phyloP scores from a whole-genome alignment of 2,797 vertebrate species.

The Thalassophryne amazonica region DNA sequence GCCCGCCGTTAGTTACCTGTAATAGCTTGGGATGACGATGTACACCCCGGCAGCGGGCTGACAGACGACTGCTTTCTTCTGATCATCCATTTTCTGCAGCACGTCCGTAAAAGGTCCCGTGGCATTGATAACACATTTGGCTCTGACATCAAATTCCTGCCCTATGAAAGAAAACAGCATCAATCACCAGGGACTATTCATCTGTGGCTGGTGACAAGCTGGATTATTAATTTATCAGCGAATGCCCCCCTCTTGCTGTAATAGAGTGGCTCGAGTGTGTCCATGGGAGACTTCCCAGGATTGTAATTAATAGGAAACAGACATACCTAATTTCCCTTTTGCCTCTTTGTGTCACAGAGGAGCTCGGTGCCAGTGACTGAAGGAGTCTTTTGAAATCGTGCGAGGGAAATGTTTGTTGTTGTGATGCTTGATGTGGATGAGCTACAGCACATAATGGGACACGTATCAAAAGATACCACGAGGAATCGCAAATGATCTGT shows the following conservation, averaged over 20 bases:
- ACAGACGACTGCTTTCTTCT: conserved; percentile 87
- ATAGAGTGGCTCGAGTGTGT: conserved; percentile 78
- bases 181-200: conserved; percentile 84
- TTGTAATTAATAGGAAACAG: conserved; percentile 87
- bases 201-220: conserved; percentile 79
- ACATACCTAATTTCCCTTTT: conserved; percentile 85
- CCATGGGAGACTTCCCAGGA: conserved; percentile 82
- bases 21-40: conserved; percentile 92
- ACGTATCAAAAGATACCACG: conserved; percentile 65
- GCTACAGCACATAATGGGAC: conserved; percentile 66
- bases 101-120: conserved; percentile 97
- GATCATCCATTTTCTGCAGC: conserved; percentile 92
- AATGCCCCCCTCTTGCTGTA: conserved; percentile 78
- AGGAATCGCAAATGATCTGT: conserved; percentile 60
- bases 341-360: conserved; percentile 80
- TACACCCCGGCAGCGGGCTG: conserved; percentile 91
- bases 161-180: conserved; percentile 93
- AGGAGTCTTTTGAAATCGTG: conserved; percentile 69
- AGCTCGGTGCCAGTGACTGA: conserved; percentile 70
- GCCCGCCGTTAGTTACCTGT: conserved; percentile 89
- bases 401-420: conserved; percentile 76
- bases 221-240: conserved; percentile 87
- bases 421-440: conserved; percentile 68
- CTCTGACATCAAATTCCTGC: conserved; percentile 94
- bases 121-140: conserved; percentile 99